Conservation (phyloP, 2,113 vertebrate genomes). For the Mormyrus iriodes region DNA sequence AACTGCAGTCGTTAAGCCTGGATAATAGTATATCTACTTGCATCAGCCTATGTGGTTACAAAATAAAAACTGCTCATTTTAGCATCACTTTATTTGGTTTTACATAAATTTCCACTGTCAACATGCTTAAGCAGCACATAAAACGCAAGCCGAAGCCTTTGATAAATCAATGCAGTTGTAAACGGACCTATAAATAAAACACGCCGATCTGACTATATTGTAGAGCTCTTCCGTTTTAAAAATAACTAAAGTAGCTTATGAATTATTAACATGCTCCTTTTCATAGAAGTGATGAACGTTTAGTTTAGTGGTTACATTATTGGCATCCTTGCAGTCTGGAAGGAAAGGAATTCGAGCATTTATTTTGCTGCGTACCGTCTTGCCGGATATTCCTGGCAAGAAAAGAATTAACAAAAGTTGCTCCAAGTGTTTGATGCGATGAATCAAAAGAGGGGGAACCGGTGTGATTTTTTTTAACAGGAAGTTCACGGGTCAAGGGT, state of each 20-base stretch:
- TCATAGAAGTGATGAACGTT: neutral
- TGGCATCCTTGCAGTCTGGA: neutral
- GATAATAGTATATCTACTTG: constrained; percentile 3
- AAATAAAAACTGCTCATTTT: neutral
- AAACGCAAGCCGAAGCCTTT: neutral
- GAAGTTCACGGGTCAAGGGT: neutral
- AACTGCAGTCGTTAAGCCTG: constrained; percentile 10
- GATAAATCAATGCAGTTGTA: neutral
- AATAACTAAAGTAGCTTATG: neutral
- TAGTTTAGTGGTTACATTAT: neutral
- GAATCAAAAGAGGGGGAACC: neutral
- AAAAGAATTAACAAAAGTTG: neutral
- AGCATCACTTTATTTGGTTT: neutral
- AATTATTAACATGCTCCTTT: neutral
- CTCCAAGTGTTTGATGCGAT: constrained; percentile 8
- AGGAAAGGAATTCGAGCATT: neutral
- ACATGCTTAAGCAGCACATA: neutral
- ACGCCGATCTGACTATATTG: neutral
- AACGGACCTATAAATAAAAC: neutral
- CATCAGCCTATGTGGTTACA: neutral
- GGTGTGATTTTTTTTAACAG: neutral
- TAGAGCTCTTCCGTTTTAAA: neutral
- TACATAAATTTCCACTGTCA: neutral
- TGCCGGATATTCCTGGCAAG: neutral
- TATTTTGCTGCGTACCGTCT: neutral